These are phyloP conservation scores for Microcebus griseorufus DNA, from an alignment of 2,113 vertebrate genomes.

Conservation along the genomic window DNA sequence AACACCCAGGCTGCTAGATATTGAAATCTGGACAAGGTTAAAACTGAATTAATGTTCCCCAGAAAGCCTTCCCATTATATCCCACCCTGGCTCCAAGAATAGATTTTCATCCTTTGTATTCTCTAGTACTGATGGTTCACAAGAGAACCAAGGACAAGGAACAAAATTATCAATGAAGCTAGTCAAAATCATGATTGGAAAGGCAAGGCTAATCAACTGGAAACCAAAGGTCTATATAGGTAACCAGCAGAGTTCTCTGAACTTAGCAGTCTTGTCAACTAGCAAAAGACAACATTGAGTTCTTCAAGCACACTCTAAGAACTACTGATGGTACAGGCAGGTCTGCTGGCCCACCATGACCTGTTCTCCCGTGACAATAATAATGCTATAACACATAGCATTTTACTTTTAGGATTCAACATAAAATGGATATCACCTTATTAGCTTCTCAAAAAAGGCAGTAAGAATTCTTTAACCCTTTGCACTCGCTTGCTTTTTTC, in stretches of 20 bases:
- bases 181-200: neutral
- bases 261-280: neutral
- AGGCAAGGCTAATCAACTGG: neutral
- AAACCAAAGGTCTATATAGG: neutral
- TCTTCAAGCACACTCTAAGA: neutral
- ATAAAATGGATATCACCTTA: neutral
- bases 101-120: neutral
- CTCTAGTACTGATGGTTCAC: neutral
- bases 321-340: neutral
- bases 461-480: neutral
- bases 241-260: neutral
- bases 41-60: neutral
- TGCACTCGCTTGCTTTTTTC: no score
- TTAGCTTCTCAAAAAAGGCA: conserved; percentile 21
- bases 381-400: neutral
- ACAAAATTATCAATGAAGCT: neutral
- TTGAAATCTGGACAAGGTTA: neutral
- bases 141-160: neutral
- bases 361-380: neutral
- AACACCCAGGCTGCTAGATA: neutral
- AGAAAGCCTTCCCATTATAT: neutral
- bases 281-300: neutral
- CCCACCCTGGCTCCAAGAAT: neutral
- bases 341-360: neutral
- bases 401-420: conserved; percentile 13